phyloP scores from a whole-genome alignment of 2,113 vertebrate genomes.

The Petroica traversi region DNA sequence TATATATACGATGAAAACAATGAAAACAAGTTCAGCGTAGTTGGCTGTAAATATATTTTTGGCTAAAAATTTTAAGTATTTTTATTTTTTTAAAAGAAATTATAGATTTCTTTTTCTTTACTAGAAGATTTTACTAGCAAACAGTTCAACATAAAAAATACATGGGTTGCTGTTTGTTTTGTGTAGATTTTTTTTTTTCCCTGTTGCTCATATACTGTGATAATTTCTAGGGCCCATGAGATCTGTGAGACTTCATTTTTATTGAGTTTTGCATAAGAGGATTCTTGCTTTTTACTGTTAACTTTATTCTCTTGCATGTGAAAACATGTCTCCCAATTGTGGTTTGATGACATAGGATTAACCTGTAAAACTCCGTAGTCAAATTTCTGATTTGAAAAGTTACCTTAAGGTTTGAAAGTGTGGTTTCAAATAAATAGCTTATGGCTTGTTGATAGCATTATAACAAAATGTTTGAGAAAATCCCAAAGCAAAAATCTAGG shows the following conservation, averaged over 20 bases:
- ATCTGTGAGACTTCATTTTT: background rate
- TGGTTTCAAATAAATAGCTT: background rate
- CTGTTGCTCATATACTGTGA: background rate
- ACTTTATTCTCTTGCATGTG: background rate
- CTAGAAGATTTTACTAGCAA: background rate
- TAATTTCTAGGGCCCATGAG: background rate
- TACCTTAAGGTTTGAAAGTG: background rate
- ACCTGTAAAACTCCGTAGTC: background rate
- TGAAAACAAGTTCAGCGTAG: background rate
- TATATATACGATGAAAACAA: background rate
- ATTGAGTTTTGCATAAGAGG: background rate
- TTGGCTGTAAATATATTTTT: background rate
- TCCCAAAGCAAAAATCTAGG: background rate
- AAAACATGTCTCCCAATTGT: background rate
- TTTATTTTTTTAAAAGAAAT: background rate
- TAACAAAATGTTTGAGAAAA: background rate
- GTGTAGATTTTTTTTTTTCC: background rate
- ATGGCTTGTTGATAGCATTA: background rate
- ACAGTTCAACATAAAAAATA: background rate
- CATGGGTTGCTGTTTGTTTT: background rate
- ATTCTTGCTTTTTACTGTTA: background rate
- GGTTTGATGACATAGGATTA: background rate
- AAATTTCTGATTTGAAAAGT: background rate
- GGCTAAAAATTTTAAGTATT: background rate
- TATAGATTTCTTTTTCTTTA: accelerated